phyloP scores from a whole-genome alignment of 2,888 invertebrate genomes.

The Philaethria dido region DNA sequence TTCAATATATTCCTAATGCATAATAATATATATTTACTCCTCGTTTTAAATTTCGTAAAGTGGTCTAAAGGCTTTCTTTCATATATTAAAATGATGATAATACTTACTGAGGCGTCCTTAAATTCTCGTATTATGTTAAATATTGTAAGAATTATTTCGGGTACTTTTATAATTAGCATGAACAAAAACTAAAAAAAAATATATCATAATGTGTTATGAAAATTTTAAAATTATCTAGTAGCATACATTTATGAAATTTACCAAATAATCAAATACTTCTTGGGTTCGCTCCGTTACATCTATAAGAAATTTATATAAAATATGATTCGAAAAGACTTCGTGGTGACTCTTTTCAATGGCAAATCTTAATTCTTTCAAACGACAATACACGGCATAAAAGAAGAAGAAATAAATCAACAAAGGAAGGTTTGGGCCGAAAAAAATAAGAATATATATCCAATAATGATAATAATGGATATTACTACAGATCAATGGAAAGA shows the following conservation, averaged over 20 bases:
- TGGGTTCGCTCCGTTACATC: slow-evolving; percentile 22
- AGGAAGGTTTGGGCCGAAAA: slow-evolving; percentile 19
- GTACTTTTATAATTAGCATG: slow-evolving; percentile 3
- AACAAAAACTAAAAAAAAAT: slow-evolving; percentile 6
- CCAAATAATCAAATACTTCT: slow-evolving; percentile 28
- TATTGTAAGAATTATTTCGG: slow-evolving; percentile 14
- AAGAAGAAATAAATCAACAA: slow-evolving; percentile 32
- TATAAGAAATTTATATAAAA: slow-evolving; percentile 34
- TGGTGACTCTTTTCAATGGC: not conserved
- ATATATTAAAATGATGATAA: not conserved
- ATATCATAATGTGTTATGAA: not conserved
- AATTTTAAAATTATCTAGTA: not conserved
- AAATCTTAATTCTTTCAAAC: slow-evolving; percentile 25
- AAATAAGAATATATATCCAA: not conserved
- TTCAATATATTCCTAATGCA: no score
- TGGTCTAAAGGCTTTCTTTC: no score
- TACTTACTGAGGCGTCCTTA: slow-evolving; percentile 1
- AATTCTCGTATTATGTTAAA: slow-evolving; percentile 12
- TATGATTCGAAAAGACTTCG: slow-evolving; percentile 10
- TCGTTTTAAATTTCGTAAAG: no score
- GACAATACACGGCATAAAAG: slow-evolving; percentile 22
- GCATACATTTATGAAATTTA: not conserved
- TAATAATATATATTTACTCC: no score
- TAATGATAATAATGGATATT: not conserved
- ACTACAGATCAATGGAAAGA: not conserved